These are phyloP conservation scores for Dysidea cf. avara DNA, from an alignment of 37 sponge, comb jelly and placozoan species.

Conservation along the genomic window DNA sequence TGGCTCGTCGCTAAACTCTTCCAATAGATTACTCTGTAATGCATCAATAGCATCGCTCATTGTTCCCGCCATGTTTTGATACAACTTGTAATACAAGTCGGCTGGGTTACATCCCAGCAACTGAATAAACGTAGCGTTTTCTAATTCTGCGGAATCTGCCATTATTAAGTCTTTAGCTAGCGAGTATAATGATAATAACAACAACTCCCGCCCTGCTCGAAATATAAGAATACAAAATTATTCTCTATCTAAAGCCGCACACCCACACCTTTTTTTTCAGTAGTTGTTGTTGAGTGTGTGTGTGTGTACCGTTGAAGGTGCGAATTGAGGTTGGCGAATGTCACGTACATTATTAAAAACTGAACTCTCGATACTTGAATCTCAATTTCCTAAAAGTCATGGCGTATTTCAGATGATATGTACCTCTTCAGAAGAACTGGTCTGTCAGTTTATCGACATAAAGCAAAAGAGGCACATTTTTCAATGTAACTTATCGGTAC, in stretches of 20 bases:
- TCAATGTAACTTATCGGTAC: slow-evolving; percentile 74
- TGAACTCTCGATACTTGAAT: slow-evolving; percentile 80
- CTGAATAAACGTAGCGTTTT: slow-evolving; percentile 10
- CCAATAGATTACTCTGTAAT: slow-evolving; percentile 30
- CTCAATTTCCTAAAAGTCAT: slow-evolving; percentile 60
- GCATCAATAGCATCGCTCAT: slow-evolving; percentile 29
- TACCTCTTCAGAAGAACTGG: slow-evolving; percentile 69
- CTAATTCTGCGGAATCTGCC: neutral
- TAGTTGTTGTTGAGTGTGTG: too few relatives aligned
- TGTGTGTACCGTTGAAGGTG: too few relatives aligned
- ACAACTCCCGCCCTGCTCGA: neutral
- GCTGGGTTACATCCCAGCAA: slow-evolving; percentile 40
- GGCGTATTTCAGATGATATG: slow-evolving; percentile 51
- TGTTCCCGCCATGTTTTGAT: slow-evolving; percentile 34
- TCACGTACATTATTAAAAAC: slow-evolving; percentile 33
- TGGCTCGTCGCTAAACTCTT: neutral
- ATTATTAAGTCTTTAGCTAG: neutral
- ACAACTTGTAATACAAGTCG: slow-evolving; percentile 38
- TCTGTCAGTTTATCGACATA: slow-evolving; percentile 54
- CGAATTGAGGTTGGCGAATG: slow-evolving; percentile 17
- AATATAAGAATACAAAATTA: too few relatives aligned
- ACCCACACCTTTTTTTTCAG: too few relatives aligned
- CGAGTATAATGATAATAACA: neutral
- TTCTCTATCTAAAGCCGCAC: too few relatives aligned
- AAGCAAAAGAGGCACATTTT: slow-evolving; percentile 35